These are phyloP conservation scores for Enhydra lutris DNA, from an alignment of 2,113 vertebrate genomes.

Conservation along the genomic window DNA sequence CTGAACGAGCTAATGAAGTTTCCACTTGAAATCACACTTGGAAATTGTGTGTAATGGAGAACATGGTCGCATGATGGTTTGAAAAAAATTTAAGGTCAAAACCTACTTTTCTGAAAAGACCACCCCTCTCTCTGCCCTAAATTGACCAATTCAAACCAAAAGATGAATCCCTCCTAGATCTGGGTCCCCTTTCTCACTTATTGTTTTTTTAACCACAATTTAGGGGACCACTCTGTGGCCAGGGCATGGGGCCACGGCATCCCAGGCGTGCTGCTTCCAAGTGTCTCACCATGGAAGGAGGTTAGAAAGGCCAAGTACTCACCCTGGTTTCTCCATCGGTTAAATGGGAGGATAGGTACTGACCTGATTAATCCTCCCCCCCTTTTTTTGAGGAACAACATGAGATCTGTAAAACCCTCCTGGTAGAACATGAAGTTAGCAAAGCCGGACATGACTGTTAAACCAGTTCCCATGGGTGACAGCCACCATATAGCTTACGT, in stretches of 20 bases:
- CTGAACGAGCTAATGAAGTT: neutral
- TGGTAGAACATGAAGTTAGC: neutral
- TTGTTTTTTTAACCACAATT: neutral
- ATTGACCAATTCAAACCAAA: neutral
- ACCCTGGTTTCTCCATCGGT: neutral
- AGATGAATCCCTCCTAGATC: neutral
- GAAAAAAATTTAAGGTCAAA: neutral
- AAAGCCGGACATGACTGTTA: constrained; percentile 25
- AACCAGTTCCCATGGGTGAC: constrained; percentile 43
- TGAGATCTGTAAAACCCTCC: neutral
- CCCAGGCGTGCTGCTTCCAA: neutral
- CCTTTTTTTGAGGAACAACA: constrained; percentile 24
- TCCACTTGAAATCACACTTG: constrained; percentile 25
- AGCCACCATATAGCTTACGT: neutral
- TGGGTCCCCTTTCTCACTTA: neutral
- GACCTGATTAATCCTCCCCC: neutral
- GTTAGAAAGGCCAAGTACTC: neutral
- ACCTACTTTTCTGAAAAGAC: neutral
- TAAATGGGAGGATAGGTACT: neutral
- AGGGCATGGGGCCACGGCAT: neutral
- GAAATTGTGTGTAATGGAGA: neutral
- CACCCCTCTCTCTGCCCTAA: too few species aligned
- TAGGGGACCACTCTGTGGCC: neutral
- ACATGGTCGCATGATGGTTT: neutral
- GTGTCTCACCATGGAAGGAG: neutral